Base-by-base conservation (phyloP, 2,797 vertebrate genomes). In the Syngnathus acus region DNA sequence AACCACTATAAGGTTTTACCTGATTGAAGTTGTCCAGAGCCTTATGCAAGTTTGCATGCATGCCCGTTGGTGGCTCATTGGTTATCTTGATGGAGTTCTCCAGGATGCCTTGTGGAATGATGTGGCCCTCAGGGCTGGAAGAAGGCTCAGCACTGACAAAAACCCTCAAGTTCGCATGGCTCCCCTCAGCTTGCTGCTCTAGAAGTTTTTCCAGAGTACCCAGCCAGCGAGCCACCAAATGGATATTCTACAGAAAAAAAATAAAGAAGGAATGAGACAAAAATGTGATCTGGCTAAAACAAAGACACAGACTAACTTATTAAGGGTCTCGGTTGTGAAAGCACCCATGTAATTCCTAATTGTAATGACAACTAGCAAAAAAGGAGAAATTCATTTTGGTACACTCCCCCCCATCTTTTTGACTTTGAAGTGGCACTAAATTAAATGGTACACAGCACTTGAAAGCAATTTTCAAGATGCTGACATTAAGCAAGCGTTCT, bases 71-170 rank as follows among this genome's bases (percentile, higher is more conserved):
- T 0, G 96, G 91, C 59, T 99, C 97, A 0, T 89, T 98, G 81
- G 94, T 98, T 88, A 98, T 92, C 82, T 98, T 99, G 82, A 99
- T 94, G 77, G 94, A 92, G 84, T 92, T 95, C 72, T 98, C 93
- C 69, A 98, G 90, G 83, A 98, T 96, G 47, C 96, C 95, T 81
- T 97, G 95, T 0, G 97, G 96, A 51, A 98, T 94, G 87, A 93
- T 82, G 84, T 98, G 95, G 7, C 91, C 88, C 19, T 93, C 93
- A 0, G 86, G 80, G 2, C 89, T 92, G 4, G 92, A 90, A 0
- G 95, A 92, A 0, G 97, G 94, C 86, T 99, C 96, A 0, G 95
- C 96, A 0, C 96, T 99, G 6, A 98, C 78, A 79, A 99, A 98
- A 69, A 96, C 90, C 0, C 94, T 87, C 82, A 97, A 94, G 64